Conservation (phyloP, 2,888 invertebrate genomes). For the Linhomoeus sp. region DNA sequence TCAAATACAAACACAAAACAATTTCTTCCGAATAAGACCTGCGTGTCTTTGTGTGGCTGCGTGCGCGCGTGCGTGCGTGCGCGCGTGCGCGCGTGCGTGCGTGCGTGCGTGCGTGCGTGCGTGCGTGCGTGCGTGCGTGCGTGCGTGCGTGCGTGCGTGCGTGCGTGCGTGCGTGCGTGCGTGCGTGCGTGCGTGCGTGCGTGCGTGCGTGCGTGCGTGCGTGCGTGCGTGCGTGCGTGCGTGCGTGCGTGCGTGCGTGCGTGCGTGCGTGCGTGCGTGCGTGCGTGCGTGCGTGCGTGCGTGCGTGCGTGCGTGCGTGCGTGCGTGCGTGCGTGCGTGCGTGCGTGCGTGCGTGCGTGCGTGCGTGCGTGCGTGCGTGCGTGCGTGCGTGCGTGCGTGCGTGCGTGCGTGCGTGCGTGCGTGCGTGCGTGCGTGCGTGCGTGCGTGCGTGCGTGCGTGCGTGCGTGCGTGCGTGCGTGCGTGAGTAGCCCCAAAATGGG, state of each 20-base stretch:
- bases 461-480: neutral
- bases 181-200: no score
- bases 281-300: conserved; percentile 8
- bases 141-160: conserved; percentile 5
- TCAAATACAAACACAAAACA: no score
- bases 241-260: conserved; percentile 7
- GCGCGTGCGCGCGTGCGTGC: conserved; percentile 3
- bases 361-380: conserved; percentile 5
- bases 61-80: neutral
- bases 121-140: conserved; percentile 3
- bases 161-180: neutral
- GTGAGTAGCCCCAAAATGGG: no score
- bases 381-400: conserved; percentile 1
- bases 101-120: conserved; percentile 2
- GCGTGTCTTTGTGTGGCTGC: neutral
- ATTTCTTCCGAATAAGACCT: no score
- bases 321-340: conserved; percentile 8
- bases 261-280: conserved; percentile 8
- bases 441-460: neutral
- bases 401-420: no score
- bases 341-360: conserved; percentile 8
- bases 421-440: no score
- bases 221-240: conserved; percentile 4
- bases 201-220: neutral
- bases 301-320: conserved; percentile 8